phyloP scores from a whole-genome alignment of 2,888 invertebrate species.

The Pachydiplax longipennis region DNA sequence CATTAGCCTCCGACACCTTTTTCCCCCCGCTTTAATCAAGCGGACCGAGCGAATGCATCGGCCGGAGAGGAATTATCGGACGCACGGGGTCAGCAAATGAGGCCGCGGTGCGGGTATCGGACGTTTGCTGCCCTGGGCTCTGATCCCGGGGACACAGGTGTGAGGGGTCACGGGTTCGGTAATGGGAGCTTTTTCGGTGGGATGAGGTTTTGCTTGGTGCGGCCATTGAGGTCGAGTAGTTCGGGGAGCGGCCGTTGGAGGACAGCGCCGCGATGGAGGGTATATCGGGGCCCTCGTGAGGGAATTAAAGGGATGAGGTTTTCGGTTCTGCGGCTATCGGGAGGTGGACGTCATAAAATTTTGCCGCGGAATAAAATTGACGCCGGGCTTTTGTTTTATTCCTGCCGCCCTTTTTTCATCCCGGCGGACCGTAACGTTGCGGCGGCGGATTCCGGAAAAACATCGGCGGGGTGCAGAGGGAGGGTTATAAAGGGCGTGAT shows the following conservation, averaged over 20 bases:
- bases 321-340: conserved; percentile 2
- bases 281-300: neutral
- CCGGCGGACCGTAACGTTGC: neutral
- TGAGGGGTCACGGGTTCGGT: conserved; percentile 10
- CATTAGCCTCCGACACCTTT: neutral
- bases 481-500: conserved; percentile 6
- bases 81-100: conserved; percentile 41
- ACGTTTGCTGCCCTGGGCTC: neutral
- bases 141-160: conserved; percentile 37
- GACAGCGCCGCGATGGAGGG: neutral
- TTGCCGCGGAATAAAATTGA: conserved; percentile 26
- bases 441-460: neutral
- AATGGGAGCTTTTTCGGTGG: conserved; percentile 17
- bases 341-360: neutral
- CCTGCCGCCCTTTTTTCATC: neutral
- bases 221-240: neutral
- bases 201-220: neutral
- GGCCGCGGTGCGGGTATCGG: neutral
- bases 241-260: neutral
- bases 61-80: conserved; percentile 34
- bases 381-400: neutral
- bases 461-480: neutral
- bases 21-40: conserved; percentile 10
- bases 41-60: conserved; percentile 27
- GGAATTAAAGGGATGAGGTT: neutral